A percentile compares a stretch with the other conserved stretches of the same genome.
phyloP scores from a whole-genome alignment of 2,888 invertebrate genomes.

The Drosophila mayaguana region DNA sequence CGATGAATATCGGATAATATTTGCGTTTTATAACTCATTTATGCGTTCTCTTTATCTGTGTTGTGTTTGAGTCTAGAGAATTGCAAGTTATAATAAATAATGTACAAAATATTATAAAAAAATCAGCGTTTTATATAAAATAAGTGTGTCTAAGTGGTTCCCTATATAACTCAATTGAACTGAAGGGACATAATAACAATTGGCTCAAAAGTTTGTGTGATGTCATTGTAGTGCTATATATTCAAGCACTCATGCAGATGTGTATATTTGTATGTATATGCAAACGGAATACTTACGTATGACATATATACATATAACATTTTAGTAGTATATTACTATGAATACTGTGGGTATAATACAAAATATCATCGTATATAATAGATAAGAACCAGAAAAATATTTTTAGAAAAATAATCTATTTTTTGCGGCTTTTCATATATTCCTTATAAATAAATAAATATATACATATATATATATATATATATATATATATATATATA shows the following conservation, averaged over 20 bases:
- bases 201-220: conserved; percentile 54
- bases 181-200: conserved; percentile 23
- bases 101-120: conserved; percentile 23
- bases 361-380: conserved; percentile 12
- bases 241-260: conserved; percentile 25
- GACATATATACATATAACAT: conserved; percentile 3
- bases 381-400: no score
- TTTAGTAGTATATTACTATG: conserved; percentile 23
- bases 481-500: no score
- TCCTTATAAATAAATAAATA: neutral
- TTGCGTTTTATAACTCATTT: conserved; percentile 29
- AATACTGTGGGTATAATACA: conserved; percentile 11
- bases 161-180: conserved; percentile 7
- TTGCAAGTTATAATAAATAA: conserved; percentile 32
- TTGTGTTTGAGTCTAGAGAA: conserved; percentile 52
- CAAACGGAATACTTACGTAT: conserved; percentile 21
- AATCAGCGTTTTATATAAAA: conserved; percentile 18
- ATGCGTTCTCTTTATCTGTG: conserved; percentile 38
- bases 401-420: no score
- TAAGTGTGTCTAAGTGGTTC: conserved; percentile 21
- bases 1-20: conserved; percentile 31
- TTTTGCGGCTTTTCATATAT: neutral
- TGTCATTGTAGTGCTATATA: conserved; percentile 63
- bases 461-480: no score
- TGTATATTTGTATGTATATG: conserved; percentile 17